phyloP scores from a whole-genome alignment of 1,140 invertebrate species.

The Dinoponera quadriceps region DNA sequence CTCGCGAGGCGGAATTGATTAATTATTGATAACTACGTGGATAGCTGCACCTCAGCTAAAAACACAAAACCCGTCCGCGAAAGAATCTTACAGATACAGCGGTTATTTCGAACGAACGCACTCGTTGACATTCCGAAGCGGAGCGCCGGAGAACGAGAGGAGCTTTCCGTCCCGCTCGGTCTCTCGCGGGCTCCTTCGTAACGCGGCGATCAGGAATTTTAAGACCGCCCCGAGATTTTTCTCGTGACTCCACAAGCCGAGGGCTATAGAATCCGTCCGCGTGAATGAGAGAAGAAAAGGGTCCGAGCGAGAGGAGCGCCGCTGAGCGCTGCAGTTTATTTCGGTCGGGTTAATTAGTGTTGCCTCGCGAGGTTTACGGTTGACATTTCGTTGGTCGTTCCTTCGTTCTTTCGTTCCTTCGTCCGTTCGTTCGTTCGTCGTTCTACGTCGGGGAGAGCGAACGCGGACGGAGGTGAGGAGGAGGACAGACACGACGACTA shows the following conservation, averaged over 20 bases:
- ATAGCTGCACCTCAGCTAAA: too few species aligned
- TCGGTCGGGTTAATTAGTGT: slow-evolving; percentile 86
- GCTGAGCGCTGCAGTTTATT: slow-evolving; percentile 83
- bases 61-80: too few species aligned
- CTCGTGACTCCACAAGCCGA: slow-evolving; percentile 22
- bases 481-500: slow-evolving; percentile 38
- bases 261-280: slow-evolving; percentile 18
- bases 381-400: slow-evolving; percentile 85
- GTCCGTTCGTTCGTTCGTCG: slow-evolving; percentile 74
- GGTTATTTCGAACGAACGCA: too few species aligned
- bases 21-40: too few species aligned
- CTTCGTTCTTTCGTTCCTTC: slow-evolving; percentile 60
- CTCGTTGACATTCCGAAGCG: too few species aligned
- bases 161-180: neutral
- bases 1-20: too few species aligned
- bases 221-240: slow-evolving; percentile 53
- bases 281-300: slow-evolving; percentile 68
- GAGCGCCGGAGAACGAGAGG: neutral
- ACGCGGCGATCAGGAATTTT: slow-evolving; percentile 13
- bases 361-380: slow-evolving; percentile 85
- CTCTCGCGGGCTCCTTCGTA: neutral
- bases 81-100: too few species aligned
- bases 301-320: slow-evolving; percentile 66
- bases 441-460: slow-evolving; percentile 71
- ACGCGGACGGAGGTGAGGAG: slow-evolving; percentile 62